Conservation (phyloP, 2,113 vertebrate species). For the Nyctibius bracteatus region DNA sequence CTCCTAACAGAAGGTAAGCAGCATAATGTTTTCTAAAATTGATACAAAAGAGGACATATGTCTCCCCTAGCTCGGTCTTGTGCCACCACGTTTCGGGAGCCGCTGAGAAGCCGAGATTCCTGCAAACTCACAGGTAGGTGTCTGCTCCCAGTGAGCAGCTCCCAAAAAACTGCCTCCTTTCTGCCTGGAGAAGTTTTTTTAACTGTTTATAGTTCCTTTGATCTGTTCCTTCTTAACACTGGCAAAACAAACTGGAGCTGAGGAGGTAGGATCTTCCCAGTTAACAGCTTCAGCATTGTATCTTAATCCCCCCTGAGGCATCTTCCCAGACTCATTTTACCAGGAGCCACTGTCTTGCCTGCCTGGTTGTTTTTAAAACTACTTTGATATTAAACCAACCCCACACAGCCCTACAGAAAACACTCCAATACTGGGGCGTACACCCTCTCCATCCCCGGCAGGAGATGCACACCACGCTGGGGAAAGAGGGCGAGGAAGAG, state of each 20-base stretch:
- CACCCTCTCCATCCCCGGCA: neutral
- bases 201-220: slow-evolving; percentile 18
- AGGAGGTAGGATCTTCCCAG: slow-evolving; percentile 3
- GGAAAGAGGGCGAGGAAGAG: neutral
- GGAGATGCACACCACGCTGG: neutral
- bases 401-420: neutral
- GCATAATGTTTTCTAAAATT: neutral
- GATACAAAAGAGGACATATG: neutral
- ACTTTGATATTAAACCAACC: neutral
- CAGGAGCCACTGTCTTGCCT: neutral
- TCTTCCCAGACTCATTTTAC: slow-evolving; percentile 6
- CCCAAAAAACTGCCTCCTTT: neutral
- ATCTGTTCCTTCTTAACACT: neutral
- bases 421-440: neutral
- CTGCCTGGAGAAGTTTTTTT: neutral
- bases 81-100: neutral
- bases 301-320: slow-evolving; percentile 10
- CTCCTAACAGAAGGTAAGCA: neutral
- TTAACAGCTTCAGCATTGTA: neutral
- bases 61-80: neutral
- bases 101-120: neutral
- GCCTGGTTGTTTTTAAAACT: neutral
- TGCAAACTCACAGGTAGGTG: neutral
- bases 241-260: neutral
- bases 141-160: neutral